Conservation (phyloP, 2,888 invertebrate species). For the Cerastis leucographa region DNA sequence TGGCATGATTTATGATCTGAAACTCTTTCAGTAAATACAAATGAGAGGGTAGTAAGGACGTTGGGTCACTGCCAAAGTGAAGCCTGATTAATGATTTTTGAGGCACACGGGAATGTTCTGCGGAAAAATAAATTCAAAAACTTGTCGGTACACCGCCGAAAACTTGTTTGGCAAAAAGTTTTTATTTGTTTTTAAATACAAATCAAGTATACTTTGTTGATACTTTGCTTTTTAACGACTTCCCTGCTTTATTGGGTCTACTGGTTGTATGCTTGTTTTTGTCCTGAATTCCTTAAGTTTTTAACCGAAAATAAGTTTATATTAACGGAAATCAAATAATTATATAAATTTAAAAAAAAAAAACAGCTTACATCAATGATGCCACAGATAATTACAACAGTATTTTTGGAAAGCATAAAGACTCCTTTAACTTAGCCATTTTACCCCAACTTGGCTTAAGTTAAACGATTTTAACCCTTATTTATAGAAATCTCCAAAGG, state of each 20-base stretch:
- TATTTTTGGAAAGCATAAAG: conserved; percentile 43
- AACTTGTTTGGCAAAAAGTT: conserved; percentile 50
- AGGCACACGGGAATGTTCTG: conserved; percentile 82
- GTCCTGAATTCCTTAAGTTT: neutral
- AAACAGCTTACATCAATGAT: neutral
- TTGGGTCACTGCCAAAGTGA: conserved; percentile 90
- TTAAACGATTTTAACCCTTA: conserved; percentile 48
- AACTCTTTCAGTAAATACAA: conserved; percentile 90
- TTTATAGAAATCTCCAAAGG: conserved; percentile 50
- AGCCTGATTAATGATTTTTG: conserved; percentile 89
- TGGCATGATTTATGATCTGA: conserved; percentile 86
- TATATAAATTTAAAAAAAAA: neutral
- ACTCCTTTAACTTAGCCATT: conserved; percentile 45
- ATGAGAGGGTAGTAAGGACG: conserved; percentile 87
- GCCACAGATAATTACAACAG: neutral
- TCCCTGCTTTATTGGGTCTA: conserved; percentile 1
- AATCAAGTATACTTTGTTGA: conserved; percentile 44
- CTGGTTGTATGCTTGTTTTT: conserved; percentile 4
- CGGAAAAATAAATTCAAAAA: conserved; percentile 83
- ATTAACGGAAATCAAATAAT: neutral
- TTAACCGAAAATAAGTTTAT: too few species aligned
- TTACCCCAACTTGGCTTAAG: conserved; percentile 39
- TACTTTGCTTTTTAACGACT: conserved; percentile 45
- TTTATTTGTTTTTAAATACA: conserved; percentile 61
- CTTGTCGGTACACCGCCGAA: conserved; percentile 69